phyloP scores from a whole-genome alignment of 1,140 invertebrate species.

The Heliconius hewitsoni region DNA sequence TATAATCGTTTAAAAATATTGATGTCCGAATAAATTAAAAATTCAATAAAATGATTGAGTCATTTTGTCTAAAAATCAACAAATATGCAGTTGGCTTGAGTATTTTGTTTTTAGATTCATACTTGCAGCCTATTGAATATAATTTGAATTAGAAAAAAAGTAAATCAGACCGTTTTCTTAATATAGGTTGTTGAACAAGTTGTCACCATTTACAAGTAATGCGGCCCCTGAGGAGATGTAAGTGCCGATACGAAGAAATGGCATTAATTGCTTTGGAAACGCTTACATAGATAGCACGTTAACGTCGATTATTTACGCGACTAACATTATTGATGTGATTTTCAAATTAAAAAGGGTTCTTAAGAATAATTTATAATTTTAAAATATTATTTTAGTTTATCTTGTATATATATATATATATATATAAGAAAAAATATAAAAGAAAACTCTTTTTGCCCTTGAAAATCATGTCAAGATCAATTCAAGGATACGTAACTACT shows the following conservation, averaged over 20 bases:
- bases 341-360: constrained; percentile 28
- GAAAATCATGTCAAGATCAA: constrained; percentile 20
- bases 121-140: background rate
- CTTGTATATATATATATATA: too few species aligned
- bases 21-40: too few species aligned
- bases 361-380: background rate
- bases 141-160: background rate
- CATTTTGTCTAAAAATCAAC: too few species aligned
- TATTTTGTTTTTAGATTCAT: too few species aligned
- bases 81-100: too few species aligned
- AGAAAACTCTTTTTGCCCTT: background rate
- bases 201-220: constrained; percentile 66
- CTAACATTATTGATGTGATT: constrained; percentile 30
- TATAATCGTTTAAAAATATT: too few species aligned
- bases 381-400: background rate
- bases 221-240: constrained; percentile 69
- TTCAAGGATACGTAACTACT: constrained; percentile 39
- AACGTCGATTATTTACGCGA: constrained; percentile 45
- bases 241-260: constrained; percentile 49
- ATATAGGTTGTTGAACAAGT: constrained; percentile 75
- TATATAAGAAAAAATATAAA: background rate
- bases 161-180: constrained; percentile 31
- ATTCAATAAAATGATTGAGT: too few species aligned
- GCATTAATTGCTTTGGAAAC: constrained; percentile 51
- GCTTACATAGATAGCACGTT: constrained; percentile 50